Evolutionary conservation across 1,140 invertebrate genomes (phyloP).

Genomic region (Caenorhabditis latens): DNA sequence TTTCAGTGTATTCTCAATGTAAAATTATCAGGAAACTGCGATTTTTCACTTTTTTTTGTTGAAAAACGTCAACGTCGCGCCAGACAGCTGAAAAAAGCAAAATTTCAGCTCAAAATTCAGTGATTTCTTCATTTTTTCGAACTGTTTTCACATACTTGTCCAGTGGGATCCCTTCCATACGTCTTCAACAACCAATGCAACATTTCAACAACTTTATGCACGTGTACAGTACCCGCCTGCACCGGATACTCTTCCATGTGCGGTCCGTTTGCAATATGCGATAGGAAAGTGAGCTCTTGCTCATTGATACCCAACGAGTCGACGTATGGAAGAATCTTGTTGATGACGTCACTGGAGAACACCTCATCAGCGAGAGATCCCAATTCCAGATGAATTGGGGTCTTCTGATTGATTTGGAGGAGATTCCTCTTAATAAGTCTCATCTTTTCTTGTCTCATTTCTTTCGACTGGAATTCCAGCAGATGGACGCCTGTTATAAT

Average conservation of each 20-base stretch:
- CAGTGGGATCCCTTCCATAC: constrained; percentile 77
- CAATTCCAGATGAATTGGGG: constrained; percentile 79
- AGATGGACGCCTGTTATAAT: constrained; percentile 79
- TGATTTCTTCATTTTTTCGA: no score
- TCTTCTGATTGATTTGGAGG: constrained; percentile 71
- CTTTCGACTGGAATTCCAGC: constrained; percentile 78
- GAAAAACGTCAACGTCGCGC: no score
- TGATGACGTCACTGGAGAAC: constrained; percentile 77
- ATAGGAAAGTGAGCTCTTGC: constrained; percentile 79
- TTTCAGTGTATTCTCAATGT: no score
- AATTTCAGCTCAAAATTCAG: no score
- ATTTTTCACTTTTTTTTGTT: no score
- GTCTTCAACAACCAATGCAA: constrained; percentile 79
- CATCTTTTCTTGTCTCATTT: constrained; percentile 78
- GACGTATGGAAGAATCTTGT: constrained; percentile 78
- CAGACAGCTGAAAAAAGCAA: no score
- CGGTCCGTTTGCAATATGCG: constrained; percentile 78
- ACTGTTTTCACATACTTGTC: constrained; percentile 71
- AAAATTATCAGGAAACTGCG: no score
- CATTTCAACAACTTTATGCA: constrained; percentile 79
- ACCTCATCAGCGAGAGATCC: constrained; percentile 79
- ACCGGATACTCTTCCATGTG: constrained; percentile 76
- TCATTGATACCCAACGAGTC: constrained; percentile 79
- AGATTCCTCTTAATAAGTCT: constrained; percentile 75
- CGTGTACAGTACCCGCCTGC: constrained; percentile 71